Evolutionary conservation across 1,140 invertebrate genomes (phyloP).

Genomic region (Polypedilum vanderplanki): DNA sequence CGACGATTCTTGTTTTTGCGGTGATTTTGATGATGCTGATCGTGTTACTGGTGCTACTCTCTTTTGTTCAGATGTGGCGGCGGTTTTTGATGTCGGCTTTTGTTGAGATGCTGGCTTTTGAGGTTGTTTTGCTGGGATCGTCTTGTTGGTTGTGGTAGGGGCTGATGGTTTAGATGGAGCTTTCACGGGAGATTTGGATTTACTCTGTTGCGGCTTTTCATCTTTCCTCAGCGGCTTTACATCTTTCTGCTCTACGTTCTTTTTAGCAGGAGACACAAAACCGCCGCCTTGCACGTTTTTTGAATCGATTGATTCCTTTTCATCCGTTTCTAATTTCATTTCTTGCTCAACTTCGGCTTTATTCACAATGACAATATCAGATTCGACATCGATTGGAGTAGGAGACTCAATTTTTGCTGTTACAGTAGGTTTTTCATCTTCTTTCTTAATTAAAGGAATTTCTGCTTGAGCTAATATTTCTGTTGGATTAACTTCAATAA

Average conservation of each 20-base stretch:
- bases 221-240: conserved; percentile 5
- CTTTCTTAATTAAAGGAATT: background rate
- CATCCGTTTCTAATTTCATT: background rate
- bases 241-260: background rate
- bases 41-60: background rate
- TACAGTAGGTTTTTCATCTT: background rate
- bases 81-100: background rate
- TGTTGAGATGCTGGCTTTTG: background rate
- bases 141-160: background rate
- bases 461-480: background rate
- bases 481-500: background rate
- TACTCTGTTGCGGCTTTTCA: background rate
- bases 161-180: background rate
- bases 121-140: background rate
- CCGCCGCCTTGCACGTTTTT: conserved; percentile 23
- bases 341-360: conserved; percentile 9
- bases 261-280: conserved; percentile 17
- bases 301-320: conserved; percentile 5
- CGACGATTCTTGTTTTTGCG: background rate
- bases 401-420: too few relatives aligned
- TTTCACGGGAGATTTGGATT: background rate
- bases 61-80: background rate
- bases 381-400: background rate
- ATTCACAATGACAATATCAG: background rate
- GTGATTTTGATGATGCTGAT: background rate